A percentile compares a stretch with the other conserved stretches of the same genome.
phyloP scores from a whole-genome alignment of 2,113 vertebrate genomes.

The Tupaia chinensis region DNA sequence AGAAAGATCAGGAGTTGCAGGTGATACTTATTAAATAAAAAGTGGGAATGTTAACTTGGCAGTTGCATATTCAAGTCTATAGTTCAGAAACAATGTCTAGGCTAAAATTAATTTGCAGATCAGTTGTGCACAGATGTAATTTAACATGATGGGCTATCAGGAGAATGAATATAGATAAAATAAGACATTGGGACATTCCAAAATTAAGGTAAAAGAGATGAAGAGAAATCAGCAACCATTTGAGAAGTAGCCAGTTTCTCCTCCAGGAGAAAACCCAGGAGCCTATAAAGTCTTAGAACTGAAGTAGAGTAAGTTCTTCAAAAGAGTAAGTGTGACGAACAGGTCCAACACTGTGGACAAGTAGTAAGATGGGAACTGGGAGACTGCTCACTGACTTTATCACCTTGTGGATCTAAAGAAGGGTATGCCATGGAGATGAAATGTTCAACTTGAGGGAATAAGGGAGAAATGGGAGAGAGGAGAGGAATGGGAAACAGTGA shows the following conservation, averaged over 20 bases:
- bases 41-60: not conserved
- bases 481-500: not conserved
- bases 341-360: not conserved
- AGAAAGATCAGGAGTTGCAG: not conserved
- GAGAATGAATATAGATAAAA: not conserved
- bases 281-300: not conserved
- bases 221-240: not conserved
- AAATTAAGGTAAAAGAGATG: not conserved
- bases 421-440: not conserved
- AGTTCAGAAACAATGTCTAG: not conserved
- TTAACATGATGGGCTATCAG: not conserved
- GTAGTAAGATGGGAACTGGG: not conserved
- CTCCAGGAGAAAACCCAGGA: constrained; percentile 9
- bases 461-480: not conserved
- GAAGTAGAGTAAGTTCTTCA: not conserved
- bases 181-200: too few relatives aligned
- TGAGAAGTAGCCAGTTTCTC: not conserved
- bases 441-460: not conserved
- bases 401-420: not conserved
- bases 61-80: not conserved
- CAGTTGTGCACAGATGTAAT: not conserved
- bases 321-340: not conserved
- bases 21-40: not conserved
- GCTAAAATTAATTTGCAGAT: constrained; percentile 2
- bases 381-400: not conserved